A percentile compares a stretch with the other conserved stretches of the same genome.
Evolutionary conservation across 2,888 invertebrate species (phyloP).

Genomic region (Pyrocoelia pectoralis): DNA sequence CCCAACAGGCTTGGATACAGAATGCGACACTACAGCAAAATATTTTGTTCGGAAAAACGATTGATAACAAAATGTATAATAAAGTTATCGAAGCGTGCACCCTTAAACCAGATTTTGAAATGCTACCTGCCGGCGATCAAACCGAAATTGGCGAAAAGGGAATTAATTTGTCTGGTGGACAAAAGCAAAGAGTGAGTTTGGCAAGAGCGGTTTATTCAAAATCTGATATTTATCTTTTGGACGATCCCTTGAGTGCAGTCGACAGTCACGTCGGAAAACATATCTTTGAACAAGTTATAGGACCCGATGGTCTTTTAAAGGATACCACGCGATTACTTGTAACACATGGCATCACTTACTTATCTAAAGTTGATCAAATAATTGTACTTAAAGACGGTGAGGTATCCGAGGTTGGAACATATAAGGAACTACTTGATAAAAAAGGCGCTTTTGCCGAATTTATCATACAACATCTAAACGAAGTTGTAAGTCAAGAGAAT

Average conservation of each 20-base stretch:
- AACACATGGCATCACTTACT: slow-evolving; percentile 93
- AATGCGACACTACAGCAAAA: slow-evolving; percentile 94
- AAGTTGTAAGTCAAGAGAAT: slow-evolving; percentile 65
- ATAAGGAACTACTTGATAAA: slow-evolving; percentile 85
- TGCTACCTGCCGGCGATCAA: slow-evolving; percentile 93
- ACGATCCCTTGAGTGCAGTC: slow-evolving; percentile 96
- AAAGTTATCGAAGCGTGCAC: slow-evolving; percentile 90
- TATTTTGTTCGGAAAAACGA: slow-evolving; percentile 85
- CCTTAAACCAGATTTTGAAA: slow-evolving; percentile 88
- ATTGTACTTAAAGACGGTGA: slow-evolving; percentile 88
- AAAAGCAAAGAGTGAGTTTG: slow-evolving; percentile 89
- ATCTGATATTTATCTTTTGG: slow-evolving; percentile 89
- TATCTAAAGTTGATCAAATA: slow-evolving; percentile 90
- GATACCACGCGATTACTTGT: slow-evolving; percentile 89
- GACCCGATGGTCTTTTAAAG: slow-evolving; percentile 77
- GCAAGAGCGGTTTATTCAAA: slow-evolving; percentile 92
- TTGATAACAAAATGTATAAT: slow-evolving; percentile 76
- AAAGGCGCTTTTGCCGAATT: slow-evolving; percentile 89
- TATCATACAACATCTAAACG: slow-evolving; percentile 80
- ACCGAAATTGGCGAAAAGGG: slow-evolving; percentile 99
- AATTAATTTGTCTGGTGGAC: slow-evolving; percentile 83
- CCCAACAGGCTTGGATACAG: slow-evolving; percentile 98
- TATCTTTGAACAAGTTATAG: slow-evolving; percentile 93
- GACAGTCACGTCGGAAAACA: slow-evolving; percentile 98
- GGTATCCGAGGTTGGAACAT: slow-evolving; percentile 89